Evolutionary conservation across 2,797 vertebrate species (phyloP).

Genomic region (Paedocypris micromegethes): DNA sequence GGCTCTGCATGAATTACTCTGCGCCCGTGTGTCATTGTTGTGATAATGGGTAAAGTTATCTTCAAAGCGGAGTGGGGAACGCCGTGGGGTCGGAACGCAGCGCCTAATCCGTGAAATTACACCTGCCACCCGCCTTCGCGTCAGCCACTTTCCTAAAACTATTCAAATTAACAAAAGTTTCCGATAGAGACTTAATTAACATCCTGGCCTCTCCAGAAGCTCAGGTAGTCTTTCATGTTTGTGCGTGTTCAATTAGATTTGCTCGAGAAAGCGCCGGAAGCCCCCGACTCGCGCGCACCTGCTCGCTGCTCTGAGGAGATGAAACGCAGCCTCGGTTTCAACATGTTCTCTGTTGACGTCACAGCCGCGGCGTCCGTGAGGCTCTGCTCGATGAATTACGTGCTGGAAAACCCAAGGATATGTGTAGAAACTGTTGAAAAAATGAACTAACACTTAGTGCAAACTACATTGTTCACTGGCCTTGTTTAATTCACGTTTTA

Average conservation of each 20-base stretch:
- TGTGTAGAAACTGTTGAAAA: neutral
- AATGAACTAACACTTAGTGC: too few species aligned
- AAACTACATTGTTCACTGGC: too few species aligned
- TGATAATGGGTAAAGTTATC: conserved; percentile 78
- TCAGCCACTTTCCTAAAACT: conserved; percentile 50
- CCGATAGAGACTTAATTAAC: conserved; percentile 59
- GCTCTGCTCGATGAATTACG: neutral
- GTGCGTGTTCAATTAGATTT: conserved; percentile 50
- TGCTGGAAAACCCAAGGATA: neutral
- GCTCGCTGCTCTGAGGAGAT: conserved; percentile 38
- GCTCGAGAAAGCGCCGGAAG: conserved; percentile 45
- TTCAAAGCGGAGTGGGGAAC: conserved; percentile 66
- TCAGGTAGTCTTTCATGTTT: conserved; percentile 51
- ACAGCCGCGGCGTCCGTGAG: neutral
- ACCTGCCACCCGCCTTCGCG: conserved; percentile 66
- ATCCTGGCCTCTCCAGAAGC: conserved; percentile 50
- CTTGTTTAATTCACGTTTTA: too few species aligned
- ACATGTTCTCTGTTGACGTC: conserved; percentile 19
- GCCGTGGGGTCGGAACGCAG: conserved; percentile 43
- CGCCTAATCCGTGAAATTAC: conserved; percentile 79
- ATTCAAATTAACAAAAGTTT: conserved; percentile 61
- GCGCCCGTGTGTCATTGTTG: conserved; percentile 70
- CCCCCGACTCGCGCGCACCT: conserved; percentile 43
- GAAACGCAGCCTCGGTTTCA: conserved; percentile 33
- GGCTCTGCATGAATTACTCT: conserved; percentile 65